A percentile compares a stretch with the other conserved stretches of the same genome.
Conservation (phyloP, 2,113 vertebrate species). For the Hyla sarda region DNA sequence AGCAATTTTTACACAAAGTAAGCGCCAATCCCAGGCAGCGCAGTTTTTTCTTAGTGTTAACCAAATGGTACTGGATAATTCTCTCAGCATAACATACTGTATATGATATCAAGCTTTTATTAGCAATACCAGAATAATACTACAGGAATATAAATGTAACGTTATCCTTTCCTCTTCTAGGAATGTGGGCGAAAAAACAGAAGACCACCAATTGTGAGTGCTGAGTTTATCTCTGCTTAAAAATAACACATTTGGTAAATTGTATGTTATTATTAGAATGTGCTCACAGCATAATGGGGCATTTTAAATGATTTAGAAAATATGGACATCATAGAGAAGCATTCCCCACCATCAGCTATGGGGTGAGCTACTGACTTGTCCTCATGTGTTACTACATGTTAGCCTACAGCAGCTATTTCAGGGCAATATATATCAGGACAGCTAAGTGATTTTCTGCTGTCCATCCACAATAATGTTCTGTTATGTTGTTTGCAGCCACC, state of each 20-base stretch:
- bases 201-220: constrained; percentile 83
- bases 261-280: neutral
- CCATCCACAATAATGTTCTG: neutral
- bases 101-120: neutral
- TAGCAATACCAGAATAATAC: neutral
- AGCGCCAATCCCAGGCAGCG: no score
- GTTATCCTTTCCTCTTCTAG: constrained; percentile 70
- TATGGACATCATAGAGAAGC: no score
- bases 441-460: neutral
- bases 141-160: neutral
- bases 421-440: neutral
- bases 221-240: neutral
- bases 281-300: neutral
- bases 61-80: no score
- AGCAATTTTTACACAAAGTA: no score
- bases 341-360: no score
- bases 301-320: no score
- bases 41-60: no score
- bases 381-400: no score
- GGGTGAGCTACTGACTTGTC: no score
- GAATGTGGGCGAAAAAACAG: constrained; percentile 79
- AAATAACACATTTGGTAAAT: neutral
- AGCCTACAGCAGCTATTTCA: no score
- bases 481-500: constrained; percentile 79
- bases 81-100: neutral